Conservation (phyloP, 1,140 invertebrate genomes). For the Polypedilum vanderplanki region DNA sequence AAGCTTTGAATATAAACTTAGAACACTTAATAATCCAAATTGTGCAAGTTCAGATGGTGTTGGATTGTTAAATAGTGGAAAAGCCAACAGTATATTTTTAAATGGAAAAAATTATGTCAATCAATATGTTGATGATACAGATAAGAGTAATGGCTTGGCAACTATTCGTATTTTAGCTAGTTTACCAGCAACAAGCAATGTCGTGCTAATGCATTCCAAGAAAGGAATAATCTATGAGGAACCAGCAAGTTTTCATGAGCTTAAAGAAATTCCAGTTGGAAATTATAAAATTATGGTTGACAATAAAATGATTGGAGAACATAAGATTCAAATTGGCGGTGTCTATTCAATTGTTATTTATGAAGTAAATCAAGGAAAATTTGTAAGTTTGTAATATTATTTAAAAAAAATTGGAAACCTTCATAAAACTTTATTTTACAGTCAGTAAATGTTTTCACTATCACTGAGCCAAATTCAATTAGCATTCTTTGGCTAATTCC, state of each 20-base stretch:
- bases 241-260: no score
- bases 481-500: conserved; percentile 73
- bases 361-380: not conserved
- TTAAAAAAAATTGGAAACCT: no score
- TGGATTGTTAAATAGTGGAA: conserved; percentile 38
- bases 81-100: conserved; percentile 40
- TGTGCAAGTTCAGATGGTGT: conserved; percentile 37
- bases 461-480: conserved; percentile 58
- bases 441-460: conserved; percentile 29
- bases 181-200: no score
- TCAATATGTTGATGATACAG: conserved; percentile 40
- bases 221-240: no score
- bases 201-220: no score
- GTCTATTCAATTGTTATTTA: conserved; percentile 35
- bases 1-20: conserved; percentile 35
- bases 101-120: conserved; percentile 33
- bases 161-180: no score
- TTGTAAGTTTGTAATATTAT: not conserved
- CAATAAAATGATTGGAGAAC: not conserved
- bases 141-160: conserved; percentile 35
- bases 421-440: not conserved
- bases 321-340: conserved; percentile 32
- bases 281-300: conserved; percentile 20
- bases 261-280: not conserved
- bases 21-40: conserved; percentile 31